These are phyloP conservation scores for Limonius californicus DNA, from an alignment of 1,140 invertebrate genomes.

Conservation along the genomic window DNA sequence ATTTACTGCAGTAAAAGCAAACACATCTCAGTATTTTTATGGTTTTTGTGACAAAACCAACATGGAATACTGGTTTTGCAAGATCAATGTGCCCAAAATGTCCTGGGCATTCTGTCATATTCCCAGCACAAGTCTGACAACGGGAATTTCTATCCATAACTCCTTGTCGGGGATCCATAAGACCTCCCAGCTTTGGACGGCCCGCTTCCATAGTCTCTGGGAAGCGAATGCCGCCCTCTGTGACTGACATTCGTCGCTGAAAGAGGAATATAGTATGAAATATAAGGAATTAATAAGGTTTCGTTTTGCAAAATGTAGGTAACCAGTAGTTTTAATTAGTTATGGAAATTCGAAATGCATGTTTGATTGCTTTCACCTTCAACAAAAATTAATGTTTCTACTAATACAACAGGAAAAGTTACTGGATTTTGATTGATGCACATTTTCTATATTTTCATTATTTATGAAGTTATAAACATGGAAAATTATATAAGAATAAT, in stretches of 20 bases:
- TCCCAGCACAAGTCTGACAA: constrained; percentile 97
- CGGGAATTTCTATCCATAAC: constrained; percentile 90
- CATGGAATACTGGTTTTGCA: constrained; percentile 97
- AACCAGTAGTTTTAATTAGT: too few relatives aligned
- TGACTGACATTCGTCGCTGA: constrained; percentile 95
- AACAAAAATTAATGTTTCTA: too few relatives aligned
- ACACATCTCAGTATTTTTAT: constrained; percentile 96
- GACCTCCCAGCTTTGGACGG: constrained; percentile 92
- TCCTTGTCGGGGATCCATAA: constrained; percentile 99
- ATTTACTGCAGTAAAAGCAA: constrained; percentile 96
- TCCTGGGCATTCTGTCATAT: constrained; percentile 97
- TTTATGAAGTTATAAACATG: too few relatives aligned
- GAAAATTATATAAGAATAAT: too few relatives aligned
- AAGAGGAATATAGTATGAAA: too few relatives aligned
- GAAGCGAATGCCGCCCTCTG: constrained; percentile 94
- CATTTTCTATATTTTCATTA: too few relatives aligned
- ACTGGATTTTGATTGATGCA: too few relatives aligned
- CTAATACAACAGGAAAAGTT: too few relatives aligned
- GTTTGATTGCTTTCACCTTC: too few relatives aligned
- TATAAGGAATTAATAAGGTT: too few relatives aligned
- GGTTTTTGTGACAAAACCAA: constrained; percentile 96
- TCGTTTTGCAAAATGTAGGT: too few relatives aligned
- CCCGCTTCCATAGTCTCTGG: constrained; percentile 98
- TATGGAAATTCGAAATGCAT: too few relatives aligned
- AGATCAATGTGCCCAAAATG: constrained; percentile 99